These are phyloP conservation scores for Heliconius hewitsoni DNA, from an alignment of 1,140 invertebrate species.

Conservation along the genomic window DNA sequence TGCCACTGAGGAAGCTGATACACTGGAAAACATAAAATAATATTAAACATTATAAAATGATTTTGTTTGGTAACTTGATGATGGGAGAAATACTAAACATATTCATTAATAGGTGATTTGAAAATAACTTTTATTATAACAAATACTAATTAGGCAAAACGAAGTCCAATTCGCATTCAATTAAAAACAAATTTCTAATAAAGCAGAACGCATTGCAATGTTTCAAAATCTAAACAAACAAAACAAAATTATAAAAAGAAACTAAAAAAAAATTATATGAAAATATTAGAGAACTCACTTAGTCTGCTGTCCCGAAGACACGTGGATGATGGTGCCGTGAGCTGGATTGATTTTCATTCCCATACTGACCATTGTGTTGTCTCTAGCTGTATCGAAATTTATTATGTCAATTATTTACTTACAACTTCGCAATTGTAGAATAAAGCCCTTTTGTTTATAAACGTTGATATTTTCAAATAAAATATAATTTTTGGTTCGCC, in stretches of 20 bases:
- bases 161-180: no score
- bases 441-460: not conserved
- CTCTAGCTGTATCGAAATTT: slow-evolving; percentile 62
- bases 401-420: slow-evolving; percentile 10
- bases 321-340: slow-evolving; percentile 74
- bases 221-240: not conserved
- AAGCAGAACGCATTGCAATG: no score
- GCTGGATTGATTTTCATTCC: slow-evolving; percentile 77
- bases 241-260: not conserved
- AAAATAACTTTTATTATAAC: no score
- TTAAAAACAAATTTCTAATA: no score
- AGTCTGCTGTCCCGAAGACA: slow-evolving; percentile 74
- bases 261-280: not conserved
- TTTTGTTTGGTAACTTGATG: no score
- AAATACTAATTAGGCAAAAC: no score
- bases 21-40: slow-evolving; percentile 47
- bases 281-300: slow-evolving; percentile 51
- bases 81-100: no score
- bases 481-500: not conserved
- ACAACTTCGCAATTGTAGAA: not conserved
- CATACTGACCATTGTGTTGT: slow-evolving; percentile 70
- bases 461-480: not conserved
- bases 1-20: slow-evolving; percentile 57
- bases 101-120: no score
- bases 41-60: not conserved